These are phyloP conservation scores for Drosophila melanogaster DNA, from an alignment of 1,140 invertebrate species.

Conservation along the genomic window Release_6_plus_ISO1_MT NT_037436.4:22340501-22341000, in stretches of 20 bases:
- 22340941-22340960: slow-evolving; percentile 65
- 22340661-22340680: slow-evolving; percentile 9
- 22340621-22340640: slow-evolving; percentile 92
- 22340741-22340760: slow-evolving; percentile 30
- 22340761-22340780: neutral
- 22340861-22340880: slow-evolving; percentile 33
- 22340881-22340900: slow-evolving; percentile 60
- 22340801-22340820: slow-evolving; percentile 18
- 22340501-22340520: slow-evolving; percentile 95
- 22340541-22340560: slow-evolving; percentile 88
- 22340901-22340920: slow-evolving; percentile 71
- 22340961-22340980: slow-evolving; percentile 60
- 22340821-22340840: neutral
- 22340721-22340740: neutral
- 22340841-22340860: slow-evolving; percentile 12
- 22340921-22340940: slow-evolving; percentile 17
- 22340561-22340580: slow-evolving; percentile 93
- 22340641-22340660: slow-evolving; percentile 86
- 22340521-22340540: slow-evolving; percentile 94
- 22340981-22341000: slow-evolving; percentile 53
- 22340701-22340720: slow-evolving; percentile 6
- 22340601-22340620: slow-evolving; percentile 92
- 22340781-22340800: neutral
- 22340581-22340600: slow-evolving; percentile 94
- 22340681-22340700: slow-evolving; percentile 14